Conservation (phyloP, 1,140 invertebrate genomes). For the Drosophila arizonae region DNA sequence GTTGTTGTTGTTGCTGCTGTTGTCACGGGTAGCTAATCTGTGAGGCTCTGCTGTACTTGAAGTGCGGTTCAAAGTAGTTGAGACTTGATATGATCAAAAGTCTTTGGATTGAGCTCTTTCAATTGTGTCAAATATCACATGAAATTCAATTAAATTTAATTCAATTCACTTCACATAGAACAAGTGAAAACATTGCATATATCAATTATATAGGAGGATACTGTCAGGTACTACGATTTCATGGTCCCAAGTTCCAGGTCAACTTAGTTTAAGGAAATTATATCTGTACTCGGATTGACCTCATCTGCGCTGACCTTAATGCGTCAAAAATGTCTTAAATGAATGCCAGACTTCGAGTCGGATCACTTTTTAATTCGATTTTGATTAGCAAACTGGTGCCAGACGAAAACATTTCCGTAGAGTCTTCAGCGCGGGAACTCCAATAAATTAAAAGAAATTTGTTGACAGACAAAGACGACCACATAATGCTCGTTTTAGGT, state of each 20-base stretch:
- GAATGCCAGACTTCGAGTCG: background rate
- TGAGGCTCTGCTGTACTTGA: conserved; percentile 45
- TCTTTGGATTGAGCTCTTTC: conserved; percentile 32
- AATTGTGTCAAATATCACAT: conserved; percentile 42
- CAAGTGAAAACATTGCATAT: conserved; percentile 26
- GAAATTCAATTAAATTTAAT: conserved; percentile 27
- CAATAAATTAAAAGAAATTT: background rate
- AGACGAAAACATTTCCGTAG: conserved; percentile 61
- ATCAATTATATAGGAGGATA: background rate
- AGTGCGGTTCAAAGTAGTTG: conserved; percentile 38
- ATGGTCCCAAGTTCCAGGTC: conserved; percentile 36
- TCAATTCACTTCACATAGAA: conserved; percentile 36
- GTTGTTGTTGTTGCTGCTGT: conserved; percentile 29
- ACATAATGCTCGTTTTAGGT: no score
- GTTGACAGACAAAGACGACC: no score
- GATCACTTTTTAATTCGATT: conserved; percentile 39
- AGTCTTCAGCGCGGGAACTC: background rate
- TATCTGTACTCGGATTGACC: background rate
- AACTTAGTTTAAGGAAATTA: background rate
- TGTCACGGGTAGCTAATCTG: conserved; percentile 27
- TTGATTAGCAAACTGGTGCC: conserved; percentile 53
- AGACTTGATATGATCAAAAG: conserved; percentile 34
- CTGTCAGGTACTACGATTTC: conserved; percentile 1
- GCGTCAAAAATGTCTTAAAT: conserved; percentile 8
- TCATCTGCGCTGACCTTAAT: background rate